Evolutionary conservation across 2,797 vertebrate genomes (phyloP).

Genomic region (Synaphobranchus kaupii): DNA sequence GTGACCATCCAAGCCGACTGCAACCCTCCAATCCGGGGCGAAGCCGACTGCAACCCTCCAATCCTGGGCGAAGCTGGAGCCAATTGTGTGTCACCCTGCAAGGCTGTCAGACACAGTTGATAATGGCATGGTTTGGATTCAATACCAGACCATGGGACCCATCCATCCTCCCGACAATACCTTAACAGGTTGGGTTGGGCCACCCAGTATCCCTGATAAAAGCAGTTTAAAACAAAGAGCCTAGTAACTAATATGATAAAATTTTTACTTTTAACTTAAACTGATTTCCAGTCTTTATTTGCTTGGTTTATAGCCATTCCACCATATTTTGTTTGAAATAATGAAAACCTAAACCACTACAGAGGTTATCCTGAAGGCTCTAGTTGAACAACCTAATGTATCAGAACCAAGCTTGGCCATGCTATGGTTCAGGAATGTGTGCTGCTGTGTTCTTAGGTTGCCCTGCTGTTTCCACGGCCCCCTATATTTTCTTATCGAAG

Average conservation of each 20-base stretch:
- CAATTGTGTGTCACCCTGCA: background rate
- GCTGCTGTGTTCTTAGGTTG: background rate
- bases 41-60: background rate
- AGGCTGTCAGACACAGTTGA: background rate
- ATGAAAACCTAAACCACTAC: background rate
- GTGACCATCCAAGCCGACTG: background rate
- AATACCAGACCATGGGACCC: too few relatives aligned
- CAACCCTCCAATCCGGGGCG: background rate
- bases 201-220: background rate
- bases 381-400: background rate
- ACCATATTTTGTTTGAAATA: background rate
- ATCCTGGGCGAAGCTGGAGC: too few relatives aligned
- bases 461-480: background rate
- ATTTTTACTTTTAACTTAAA: background rate
- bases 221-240: background rate
- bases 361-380: background rate
- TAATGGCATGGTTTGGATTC: background rate
- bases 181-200: background rate
- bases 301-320: background rate
- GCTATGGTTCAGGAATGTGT: background rate
- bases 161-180: too few relatives aligned
- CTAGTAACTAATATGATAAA: background rate
- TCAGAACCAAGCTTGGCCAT: background rate
- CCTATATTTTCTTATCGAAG: conserved; percentile 4
- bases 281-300: background rate